Evolutionary conservation across 2,888 invertebrate species (phyloP), one percentile per base, ranked within the genome.

Genomic region (Bellardia bayeri): DNA sequence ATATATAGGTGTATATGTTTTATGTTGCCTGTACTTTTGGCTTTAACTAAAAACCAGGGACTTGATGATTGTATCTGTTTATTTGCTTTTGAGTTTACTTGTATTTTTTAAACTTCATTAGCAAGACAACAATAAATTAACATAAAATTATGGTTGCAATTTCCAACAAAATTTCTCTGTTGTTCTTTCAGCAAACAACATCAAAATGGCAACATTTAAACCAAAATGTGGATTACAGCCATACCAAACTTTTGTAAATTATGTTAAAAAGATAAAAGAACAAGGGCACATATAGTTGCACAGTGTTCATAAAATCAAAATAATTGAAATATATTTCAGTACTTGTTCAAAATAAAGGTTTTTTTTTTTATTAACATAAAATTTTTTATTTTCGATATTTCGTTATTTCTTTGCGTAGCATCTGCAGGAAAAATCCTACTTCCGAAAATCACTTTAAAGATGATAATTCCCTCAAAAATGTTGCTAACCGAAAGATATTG

Each of bases 81-180:
- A 66, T 54, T 78, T 42, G 7, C 64, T 40, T 6, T 37, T 37
- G 37, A 23, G 3, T 30, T 11, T 33, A 40, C 16, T 8, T 42
- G 40, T 42, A 7, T 49, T 58, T 63, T 42, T 82, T 74, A 75
- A 83, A 86, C 74, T 83, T 86, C 86, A 86, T 86, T 86, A 86
- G 75, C 63, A 79, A 56, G 61, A 64, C 40, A 75, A 63, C 75
- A 68, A 86, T 86, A 86, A 86, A 86, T 86, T 86, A 80, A 83
- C 82, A 83, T 75, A 49, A 86, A 86, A 86, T 86, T 86, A 80
- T 83, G 75, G 79, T 56, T 69, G 69, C 79, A 81, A 75, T 76
- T 72, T 74, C 13, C 9, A 69, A 51, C 37, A 64, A 64, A 80
- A 51, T 33, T 71, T 33, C 23, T 49, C 33, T 63, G 16, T 69